A percentile compares a stretch with the other conserved stretches of the same genome.
Conservation (phyloP, 2,797 vertebrate genomes). For the Phyllotis vaccarum region DNA sequence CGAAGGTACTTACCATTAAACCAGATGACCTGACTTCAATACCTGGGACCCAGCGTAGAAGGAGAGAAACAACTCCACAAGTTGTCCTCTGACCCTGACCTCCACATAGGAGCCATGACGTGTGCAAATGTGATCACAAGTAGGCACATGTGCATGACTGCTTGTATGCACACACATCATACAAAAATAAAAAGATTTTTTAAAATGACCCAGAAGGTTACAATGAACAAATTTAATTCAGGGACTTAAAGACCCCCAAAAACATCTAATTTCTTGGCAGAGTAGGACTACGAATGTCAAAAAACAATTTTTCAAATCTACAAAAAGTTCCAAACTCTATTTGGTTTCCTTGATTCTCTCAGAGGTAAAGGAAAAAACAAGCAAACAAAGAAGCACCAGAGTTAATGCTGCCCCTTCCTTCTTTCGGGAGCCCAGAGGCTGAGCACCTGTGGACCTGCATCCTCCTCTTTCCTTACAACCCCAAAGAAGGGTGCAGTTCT, state of each 20-base stretch:
- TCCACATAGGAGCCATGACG: neutral
- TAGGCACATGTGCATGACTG: neutral
- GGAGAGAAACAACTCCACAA: neutral
- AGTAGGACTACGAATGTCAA: neutral
- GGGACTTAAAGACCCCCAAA: neutral
- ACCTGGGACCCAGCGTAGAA: neutral
- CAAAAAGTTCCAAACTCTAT: neutral
- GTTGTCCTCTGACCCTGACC: neutral
- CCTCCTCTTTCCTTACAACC: neutral
- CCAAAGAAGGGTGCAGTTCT: accelerated
- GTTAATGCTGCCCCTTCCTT: accelerated
- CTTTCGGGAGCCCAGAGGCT: neutral
- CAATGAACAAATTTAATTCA: neutral
- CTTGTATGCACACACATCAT: neutral
- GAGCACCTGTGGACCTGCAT: neutral
- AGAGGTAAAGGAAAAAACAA: neutral
- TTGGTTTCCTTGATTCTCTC: neutral
- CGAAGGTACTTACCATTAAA: neutral
- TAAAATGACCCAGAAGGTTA: neutral
- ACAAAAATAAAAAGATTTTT: neutral
- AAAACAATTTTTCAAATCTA: constrained; percentile 44
- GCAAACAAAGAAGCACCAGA: accelerated
- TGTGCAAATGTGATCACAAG: neutral
- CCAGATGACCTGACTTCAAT: neutral
- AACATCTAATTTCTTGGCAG: neutral